Base-by-base conservation (phyloP, 1,140 invertebrate species). In the Drosophila sp. region DNA sequence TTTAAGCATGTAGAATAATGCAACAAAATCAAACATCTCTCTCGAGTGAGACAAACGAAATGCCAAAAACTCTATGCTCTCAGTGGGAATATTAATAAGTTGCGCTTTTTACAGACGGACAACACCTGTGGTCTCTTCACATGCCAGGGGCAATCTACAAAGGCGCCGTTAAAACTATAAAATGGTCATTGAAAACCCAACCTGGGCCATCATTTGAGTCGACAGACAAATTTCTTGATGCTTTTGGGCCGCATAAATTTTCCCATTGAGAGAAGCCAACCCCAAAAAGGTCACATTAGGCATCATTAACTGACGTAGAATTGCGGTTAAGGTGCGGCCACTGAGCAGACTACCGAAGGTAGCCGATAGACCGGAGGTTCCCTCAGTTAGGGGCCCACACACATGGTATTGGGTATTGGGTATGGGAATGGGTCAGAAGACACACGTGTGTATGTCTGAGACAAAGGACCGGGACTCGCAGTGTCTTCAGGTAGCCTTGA, bases 201-300 rank as follows among this genome's bases (percentile, higher is more conserved):
- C 41, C 34, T 69, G 58, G 53, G 45, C 21, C 71, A 72, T 70
- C 57, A 77, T 69, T 77, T 74, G 40, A 46, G 56, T 16, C 56
- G 63, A 36, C 7, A 53, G 50, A 80, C 72, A 80, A 80, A 80
- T 74, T 74, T 66, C 6, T 72, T 53, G 54, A 62, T 77, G 72
- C 41, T 58, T 50, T 69, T 61, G 58, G 71, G 62, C 27, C 66
- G 72, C 79, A 82, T 82, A 82, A 78, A 82, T 82, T 78, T 82
- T 78, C 63, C 75, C 79, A 82, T 67, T 80, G 78, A 67, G 66
- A 32, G 50, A 48, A 58, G 36, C 38, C 36, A 38, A 48, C 56
- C 27, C 36, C 25, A 13, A 76, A 80, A 76, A 80, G 73, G 65
- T 78, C 62, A 75, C 80, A 82, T 82, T 82, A 82, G 76, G 75